These are phyloP conservation scores for Balaeniceps rex DNA, from an alignment of 2,113 vertebrate genomes.

Conservation along the genomic window DNA sequence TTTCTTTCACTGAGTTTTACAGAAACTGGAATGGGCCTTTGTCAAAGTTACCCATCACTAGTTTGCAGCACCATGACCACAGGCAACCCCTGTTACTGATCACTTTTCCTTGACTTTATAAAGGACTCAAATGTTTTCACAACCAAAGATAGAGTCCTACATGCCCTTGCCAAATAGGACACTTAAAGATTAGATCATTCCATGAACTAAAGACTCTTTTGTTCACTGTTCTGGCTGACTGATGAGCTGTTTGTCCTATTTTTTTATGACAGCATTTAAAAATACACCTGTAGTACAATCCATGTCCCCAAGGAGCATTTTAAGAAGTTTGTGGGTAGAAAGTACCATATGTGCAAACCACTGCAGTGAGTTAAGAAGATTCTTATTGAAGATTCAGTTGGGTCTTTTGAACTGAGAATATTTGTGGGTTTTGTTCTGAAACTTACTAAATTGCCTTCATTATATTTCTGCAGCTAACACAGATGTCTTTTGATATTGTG, in stretches of 20 bases:
- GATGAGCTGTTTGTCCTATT: background rate
- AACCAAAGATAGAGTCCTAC: background rate
- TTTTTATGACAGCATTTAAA: background rate
- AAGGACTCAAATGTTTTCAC: background rate
- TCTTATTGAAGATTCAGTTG: constrained; percentile 29
- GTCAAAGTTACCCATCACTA: background rate
- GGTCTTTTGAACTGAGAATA: constrained; percentile 48
- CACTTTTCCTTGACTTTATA: background rate
- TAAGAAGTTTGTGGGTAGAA: background rate
- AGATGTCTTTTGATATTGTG: constrained; percentile 62
- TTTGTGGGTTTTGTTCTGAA: constrained; percentile 58
- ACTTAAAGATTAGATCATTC: background rate
- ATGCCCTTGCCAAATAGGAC: background rate
- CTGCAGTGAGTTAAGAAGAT: constrained; percentile 41
- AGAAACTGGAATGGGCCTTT: background rate
- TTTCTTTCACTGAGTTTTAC: background rate
- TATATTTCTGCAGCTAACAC: constrained; percentile 59
- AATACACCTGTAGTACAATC: background rate
- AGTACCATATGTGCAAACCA: background rate
- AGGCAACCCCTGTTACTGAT: background rate
- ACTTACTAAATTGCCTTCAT: constrained; percentile 70
- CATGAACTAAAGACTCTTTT: constrained; percentile 19
- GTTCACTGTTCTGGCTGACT: constrained; percentile 2
- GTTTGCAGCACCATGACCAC: background rate
- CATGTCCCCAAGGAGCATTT: background rate